Base-by-base conservation (phyloP, 2,888 invertebrate species). In the Eupithecia subumbrata region DNA sequence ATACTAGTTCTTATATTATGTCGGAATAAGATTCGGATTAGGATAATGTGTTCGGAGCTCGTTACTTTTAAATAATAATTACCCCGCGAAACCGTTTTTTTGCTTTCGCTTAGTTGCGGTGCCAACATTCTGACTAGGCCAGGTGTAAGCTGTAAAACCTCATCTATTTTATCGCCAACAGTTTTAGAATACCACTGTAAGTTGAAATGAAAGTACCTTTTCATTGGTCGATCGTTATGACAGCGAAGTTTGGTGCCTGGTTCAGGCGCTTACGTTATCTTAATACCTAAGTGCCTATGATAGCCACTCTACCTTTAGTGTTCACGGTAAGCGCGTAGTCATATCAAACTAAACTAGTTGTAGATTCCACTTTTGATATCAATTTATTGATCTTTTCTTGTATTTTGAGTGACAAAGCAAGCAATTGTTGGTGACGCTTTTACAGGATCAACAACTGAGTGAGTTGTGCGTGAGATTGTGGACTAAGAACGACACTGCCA, bases 251-350 rank as follows among this genome's bases (percentile, higher is more conserved):
- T 66, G 77, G 76, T 72, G 81, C 81, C 80, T 82, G 70, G 11
- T 56, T 22, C 52, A 69, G 80, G 79, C 79, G 76, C 81, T 73
- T 80, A 76, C 52, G 73, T 69, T 74, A 81, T 80, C 82, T 86
- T 90, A 89, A 7, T 37, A 37, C 37, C 88, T 87, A 91, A 92
- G 93, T 92, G 93, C 93, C 92, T 92, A 76, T 82, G 71, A 64
- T 75, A 78, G 75, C 76, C 75, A 79, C 72, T 77, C 79, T 80
- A 83, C 82, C 82, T 82, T 72, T 87, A 88, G 92, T 92, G 91
- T 92, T 92, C 92, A 91, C 84, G 84, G 82, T 87, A 86, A 82
- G 88, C 87, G 86, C 82, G 88, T 89, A 91, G 89, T 91, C 91
- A 90, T 92, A 92, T 92, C 92, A 88, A 80, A 85, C 83, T 83